These are phyloP conservation scores for Rotaria macrura DNA, from an alignment of 2,888 invertebrate genomes.

Conservation along the genomic window DNA sequence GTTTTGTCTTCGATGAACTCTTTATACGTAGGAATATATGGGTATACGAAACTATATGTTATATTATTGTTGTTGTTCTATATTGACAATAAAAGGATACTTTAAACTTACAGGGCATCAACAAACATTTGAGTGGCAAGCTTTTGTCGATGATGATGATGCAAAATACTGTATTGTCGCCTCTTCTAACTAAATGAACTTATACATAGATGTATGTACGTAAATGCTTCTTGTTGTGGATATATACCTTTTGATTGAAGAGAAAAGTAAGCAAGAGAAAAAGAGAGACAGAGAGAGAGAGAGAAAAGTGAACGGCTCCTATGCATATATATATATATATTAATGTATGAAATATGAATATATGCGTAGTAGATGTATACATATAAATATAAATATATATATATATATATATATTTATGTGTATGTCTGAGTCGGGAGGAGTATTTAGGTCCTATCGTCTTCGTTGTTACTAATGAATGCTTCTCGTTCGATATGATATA, in stretches of 20 bases:
- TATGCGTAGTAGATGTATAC: background rate
- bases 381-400: background rate
- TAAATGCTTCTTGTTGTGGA: background rate
- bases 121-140: background rate
- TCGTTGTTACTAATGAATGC: background rate
- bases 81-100: background rate
- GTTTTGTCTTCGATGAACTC: constrained; percentile 2
- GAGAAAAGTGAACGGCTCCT: background rate
- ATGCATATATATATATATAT: background rate
- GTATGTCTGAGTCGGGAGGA: background rate
- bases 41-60: too few species aligned
- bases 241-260: background rate
- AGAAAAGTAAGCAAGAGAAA: background rate
- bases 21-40: background rate
- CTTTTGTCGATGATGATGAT: background rate
- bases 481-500: too few species aligned
- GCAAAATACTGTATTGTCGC: constrained; percentile 3
- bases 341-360: constrained; percentile 7
- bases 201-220: background rate
- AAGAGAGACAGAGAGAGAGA: background rate
- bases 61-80: background rate
- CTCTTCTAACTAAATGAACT: background rate
- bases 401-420: background rate
- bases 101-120: background rate
- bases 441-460: background rate